These are phyloP conservation scores for Dexiosoma caninum DNA, from an alignment of 2,888 invertebrate genomes.

Conservation along the genomic window DNA sequence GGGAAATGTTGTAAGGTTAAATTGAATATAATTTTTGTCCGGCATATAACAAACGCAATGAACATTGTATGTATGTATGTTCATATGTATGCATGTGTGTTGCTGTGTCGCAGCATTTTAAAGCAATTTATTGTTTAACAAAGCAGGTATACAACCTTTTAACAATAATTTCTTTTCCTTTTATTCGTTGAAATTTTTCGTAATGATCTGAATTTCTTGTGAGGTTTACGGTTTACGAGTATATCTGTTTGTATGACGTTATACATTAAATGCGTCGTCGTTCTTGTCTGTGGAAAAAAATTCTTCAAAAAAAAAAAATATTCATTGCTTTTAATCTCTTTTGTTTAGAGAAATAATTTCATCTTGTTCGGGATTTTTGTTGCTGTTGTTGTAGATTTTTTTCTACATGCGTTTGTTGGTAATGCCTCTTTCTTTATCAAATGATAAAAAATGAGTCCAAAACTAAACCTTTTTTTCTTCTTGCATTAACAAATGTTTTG, in stretches of 20 bases:
- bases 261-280: slow-evolving; percentile 56
- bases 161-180: slow-evolving; percentile 41
- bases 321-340: slow-evolving; percentile 59
- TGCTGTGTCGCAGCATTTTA: slow-evolving; percentile 30
- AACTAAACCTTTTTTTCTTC: slow-evolving; percentile 47
- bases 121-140: slow-evolving; percentile 58
- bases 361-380: slow-evolving; percentile 36
- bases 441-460: slow-evolving; percentile 61
- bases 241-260: slow-evolving; percentile 28
- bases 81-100: not conserved
- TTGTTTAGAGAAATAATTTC: slow-evolving; percentile 59
- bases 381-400: not conserved
- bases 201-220: slow-evolving; percentile 41
- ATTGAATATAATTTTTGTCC: slow-evolving; percentile 52
- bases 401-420: not conserved
- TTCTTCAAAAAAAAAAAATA: slow-evolving; percentile 41
- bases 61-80: slow-evolving; percentile 2
- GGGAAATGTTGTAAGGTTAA: slow-evolving; percentile 55
- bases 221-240: not conserved
- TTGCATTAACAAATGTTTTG: slow-evolving; percentile 39
- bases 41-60: slow-evolving; percentile 26
- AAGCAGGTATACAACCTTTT: slow-evolving; percentile 62
- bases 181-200: slow-evolving; percentile 19
- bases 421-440: slow-evolving; percentile 48
- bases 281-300: slow-evolving; percentile 48